phyloP scores from a whole-genome alignment of 2,113 vertebrate genomes.

The Brachyistius frenatus region DNA sequence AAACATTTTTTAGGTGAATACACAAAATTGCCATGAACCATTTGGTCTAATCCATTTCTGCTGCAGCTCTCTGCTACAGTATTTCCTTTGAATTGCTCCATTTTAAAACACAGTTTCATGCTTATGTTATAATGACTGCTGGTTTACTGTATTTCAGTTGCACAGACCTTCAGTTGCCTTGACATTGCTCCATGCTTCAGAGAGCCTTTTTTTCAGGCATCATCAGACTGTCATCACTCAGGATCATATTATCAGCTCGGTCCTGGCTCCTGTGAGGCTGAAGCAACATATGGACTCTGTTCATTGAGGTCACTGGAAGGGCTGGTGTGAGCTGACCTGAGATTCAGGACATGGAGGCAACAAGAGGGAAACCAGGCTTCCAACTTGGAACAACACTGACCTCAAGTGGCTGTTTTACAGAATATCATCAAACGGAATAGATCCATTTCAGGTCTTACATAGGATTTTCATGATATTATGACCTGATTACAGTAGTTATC shows the following conservation, averaged over 20 bases:
- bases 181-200: slow-evolving; percentile 2
- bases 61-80: not conserved
- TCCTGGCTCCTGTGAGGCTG: slow-evolving; percentile 16
- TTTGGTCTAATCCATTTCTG: slow-evolving; percentile 28
- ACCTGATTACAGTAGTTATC: slow-evolving; percentile 11
- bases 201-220: slow-evolving; percentile 26
- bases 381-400: slow-evolving; percentile 70
- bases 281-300: slow-evolving; percentile 10
- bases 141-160: slow-evolving; percentile 14
- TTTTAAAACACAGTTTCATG: slow-evolving; percentile 18
- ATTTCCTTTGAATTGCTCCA: slow-evolving; percentile 1
- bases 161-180: slow-evolving; percentile 15
- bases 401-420: slow-evolving; percentile 55
- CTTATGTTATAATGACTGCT: not conserved
- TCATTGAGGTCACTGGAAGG: slow-evolving; percentile 49
- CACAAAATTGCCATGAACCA: slow-evolving; percentile 19
- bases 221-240: not conserved
- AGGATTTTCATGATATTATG: not conserved
- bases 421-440: not conserved
- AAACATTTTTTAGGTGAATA: slow-evolving; percentile 35
- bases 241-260: not conserved
- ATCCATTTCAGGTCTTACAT: not conserved
- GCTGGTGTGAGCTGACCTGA: slow-evolving; percentile 49
- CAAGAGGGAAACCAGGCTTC: not conserved
- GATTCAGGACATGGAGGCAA: slow-evolving; percentile 49